Conservation (phyloP, 2,113 vertebrate species). For the Cichladusa arquata region DNA sequence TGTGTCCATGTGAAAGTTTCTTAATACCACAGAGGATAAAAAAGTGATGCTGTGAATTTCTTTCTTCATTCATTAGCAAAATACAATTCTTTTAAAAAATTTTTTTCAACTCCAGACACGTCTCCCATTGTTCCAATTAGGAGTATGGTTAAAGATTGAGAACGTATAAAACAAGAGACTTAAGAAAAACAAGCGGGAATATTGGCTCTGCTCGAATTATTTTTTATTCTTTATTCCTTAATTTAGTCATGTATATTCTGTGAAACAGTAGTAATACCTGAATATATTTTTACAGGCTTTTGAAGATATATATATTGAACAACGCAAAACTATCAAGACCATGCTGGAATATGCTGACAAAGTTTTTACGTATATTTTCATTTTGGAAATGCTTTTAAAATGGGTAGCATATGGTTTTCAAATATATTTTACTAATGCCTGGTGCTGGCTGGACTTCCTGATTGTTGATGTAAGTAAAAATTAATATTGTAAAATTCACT, state of each 20-base stretch:
- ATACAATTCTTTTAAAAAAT: fast-evolving
- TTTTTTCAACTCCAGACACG: background rate
- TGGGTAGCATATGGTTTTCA: conserved; percentile 98
- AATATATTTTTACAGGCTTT: conserved; percentile 81
- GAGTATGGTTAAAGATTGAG: background rate
- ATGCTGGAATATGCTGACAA: conserved; percentile 94
- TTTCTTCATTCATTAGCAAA: background rate
- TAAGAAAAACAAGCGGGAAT: background rate
- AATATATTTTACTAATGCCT: conserved; percentile 97
- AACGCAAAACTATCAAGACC: conserved; percentile 86
- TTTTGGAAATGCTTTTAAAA: conserved; percentile 97
- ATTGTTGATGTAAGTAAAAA: conserved; percentile 88
- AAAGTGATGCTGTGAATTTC: background rate
- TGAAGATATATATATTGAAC: conserved; percentile 93
- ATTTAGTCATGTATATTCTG: background rate
- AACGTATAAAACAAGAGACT: background rate
- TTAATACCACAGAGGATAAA: background rate
- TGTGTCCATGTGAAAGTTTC: background rate
- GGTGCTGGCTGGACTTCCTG: conserved; percentile 99
- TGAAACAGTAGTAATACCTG: background rate
- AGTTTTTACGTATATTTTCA: conserved; percentile 96
- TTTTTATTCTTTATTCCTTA: background rate
- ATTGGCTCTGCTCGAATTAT: background rate
- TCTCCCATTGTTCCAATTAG: background rate
- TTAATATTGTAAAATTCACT: background rate